A percentile compares a stretch with the other conserved stretches of the same genome.
These are phyloP conservation scores for Rhinatrema bivittatum DNA, from an alignment of 2,797 vertebrate genomes.

Conservation along the genomic window DNA sequence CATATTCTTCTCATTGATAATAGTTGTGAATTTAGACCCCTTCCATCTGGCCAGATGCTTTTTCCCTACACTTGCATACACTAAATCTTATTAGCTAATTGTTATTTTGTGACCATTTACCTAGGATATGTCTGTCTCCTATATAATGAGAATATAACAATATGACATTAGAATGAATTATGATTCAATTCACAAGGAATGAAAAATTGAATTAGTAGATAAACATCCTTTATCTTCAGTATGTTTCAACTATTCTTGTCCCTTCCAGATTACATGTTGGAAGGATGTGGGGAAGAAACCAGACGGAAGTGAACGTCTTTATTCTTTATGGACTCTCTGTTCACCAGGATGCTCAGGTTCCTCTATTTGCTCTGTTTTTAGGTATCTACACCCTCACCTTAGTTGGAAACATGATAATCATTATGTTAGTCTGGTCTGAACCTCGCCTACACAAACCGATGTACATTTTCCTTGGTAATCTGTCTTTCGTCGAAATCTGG, in stretches of 20 bases:
- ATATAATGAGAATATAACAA: too few relatives aligned
- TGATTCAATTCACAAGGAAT: too few relatives aligned
- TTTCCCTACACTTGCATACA: too few relatives aligned
- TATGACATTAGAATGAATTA: too few relatives aligned
- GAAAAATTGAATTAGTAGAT: too few relatives aligned
- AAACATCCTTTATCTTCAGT: background rate
- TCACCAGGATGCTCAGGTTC: constrained; percentile 6
- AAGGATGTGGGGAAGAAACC: constrained; percentile 7
- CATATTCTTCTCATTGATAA: too few relatives aligned
- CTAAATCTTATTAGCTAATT: too few relatives aligned
- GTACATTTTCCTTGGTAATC: constrained; percentile 35
- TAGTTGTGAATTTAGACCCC: too few relatives aligned
- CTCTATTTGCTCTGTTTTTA: constrained; percentile 24
- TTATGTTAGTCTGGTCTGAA: constrained; percentile 11
- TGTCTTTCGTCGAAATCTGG: constrained; percentile 33
- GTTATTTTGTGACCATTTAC: too few relatives aligned
- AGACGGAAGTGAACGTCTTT: constrained; percentile 17
- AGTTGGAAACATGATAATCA: constrained; percentile 28
- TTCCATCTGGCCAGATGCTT: too few relatives aligned
- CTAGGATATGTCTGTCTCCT: too few relatives aligned
- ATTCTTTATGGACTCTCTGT: constrained; percentile 29
- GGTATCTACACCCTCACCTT: constrained; percentile 20
- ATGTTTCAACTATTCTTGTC: background rate
- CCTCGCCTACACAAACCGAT: constrained; percentile 22
- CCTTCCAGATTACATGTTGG: background rate